Percentiles rank a stretch among this genome's conserved stretches.
Evolutionary conservation across 2,797 vertebrate species (phyloP).

Genomic region (Manis pentadactyla): DNA sequence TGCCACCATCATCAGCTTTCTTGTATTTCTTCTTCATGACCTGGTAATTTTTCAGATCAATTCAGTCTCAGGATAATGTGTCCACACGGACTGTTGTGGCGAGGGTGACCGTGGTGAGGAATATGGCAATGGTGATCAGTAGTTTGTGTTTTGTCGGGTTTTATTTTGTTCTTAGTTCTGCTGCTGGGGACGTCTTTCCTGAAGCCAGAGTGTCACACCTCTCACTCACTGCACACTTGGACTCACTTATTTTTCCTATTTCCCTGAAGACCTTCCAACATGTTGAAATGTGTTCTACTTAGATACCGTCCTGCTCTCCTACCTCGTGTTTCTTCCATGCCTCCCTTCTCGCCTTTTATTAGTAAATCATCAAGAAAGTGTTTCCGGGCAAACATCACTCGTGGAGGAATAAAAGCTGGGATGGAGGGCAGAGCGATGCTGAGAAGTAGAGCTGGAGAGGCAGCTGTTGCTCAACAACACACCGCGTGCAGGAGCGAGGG

Average conservation of each 20-base stretch:
- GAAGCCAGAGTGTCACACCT: constrained; percentile 62
- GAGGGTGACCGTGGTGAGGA: neutral
- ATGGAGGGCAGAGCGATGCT: constrained; percentile 38
- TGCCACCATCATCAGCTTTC: neutral
- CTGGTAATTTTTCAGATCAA: constrained; percentile 49
- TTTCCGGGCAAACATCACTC: constrained; percentile 70
- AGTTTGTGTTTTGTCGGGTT: neutral
- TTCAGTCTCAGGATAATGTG: neutral
- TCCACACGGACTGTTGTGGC: neutral
- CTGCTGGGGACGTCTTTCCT: constrained; percentile 58
- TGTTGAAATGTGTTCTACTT: constrained; percentile 81
- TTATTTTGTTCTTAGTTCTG: constrained; percentile 54
- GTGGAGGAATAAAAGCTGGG: constrained; percentile 46
- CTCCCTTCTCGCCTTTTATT: constrained; percentile 73
- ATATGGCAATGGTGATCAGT: constrained; percentile 55
- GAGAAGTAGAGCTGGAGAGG: constrained; percentile 32
- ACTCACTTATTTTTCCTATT: constrained; percentile 80
- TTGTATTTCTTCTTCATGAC: neutral
- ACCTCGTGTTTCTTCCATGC: constrained; percentile 71
- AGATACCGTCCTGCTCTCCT: constrained; percentile 66
- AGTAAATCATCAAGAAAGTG: constrained; percentile 76
- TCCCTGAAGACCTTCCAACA: constrained; percentile 81
- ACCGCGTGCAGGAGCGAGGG: rapidly evolving
- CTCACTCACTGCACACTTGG: constrained; percentile 65
- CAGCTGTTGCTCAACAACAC: neutral